phyloP scores from a whole-genome alignment of 2,797 vertebrate species.

The Alfaro cultratus region DNA sequence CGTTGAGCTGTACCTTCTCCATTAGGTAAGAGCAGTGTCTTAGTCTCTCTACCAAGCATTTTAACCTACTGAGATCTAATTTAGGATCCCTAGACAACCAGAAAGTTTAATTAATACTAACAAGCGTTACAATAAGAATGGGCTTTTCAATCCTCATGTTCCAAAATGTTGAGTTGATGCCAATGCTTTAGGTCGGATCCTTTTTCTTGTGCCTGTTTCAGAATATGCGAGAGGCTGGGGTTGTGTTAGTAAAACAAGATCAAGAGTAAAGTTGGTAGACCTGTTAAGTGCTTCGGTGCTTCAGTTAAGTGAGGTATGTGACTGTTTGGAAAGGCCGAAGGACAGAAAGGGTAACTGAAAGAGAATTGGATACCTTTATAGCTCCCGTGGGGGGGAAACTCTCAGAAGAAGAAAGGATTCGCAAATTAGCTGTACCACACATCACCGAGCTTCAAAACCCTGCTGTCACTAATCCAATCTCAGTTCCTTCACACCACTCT shows the following conservation, averaged over 20 bases:
- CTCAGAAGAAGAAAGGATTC: constrained; percentile 63
- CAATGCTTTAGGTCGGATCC: not conserved
- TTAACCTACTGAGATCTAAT: not conserved
- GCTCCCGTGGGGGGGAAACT: constrained; percentile 78
- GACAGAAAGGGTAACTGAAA: constrained; percentile 81
- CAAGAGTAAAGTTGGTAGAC: constrained; percentile 19
- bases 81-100: not conserved
- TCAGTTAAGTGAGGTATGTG: constrained; percentile 80
- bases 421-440: constrained; percentile 74
- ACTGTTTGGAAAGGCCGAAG: constrained; percentile 70
- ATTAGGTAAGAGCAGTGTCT: constrained; percentile 61
- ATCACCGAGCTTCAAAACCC: constrained; percentile 63
- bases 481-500: constrained; percentile 19
- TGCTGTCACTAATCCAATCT: constrained; percentile 68
- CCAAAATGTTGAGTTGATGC: not conserved
- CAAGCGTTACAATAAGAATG: not conserved
- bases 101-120: not conserved
- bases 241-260: constrained; percentile 4
- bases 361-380: constrained; percentile 83
- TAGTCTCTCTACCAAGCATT: not conserved
- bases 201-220: constrained; percentile 8
- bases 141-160: not conserved
- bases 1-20: constrained; percentile 30
- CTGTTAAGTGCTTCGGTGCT: constrained; percentile 56
- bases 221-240: constrained; percentile 8